Base-by-base conservation (phyloP, 1,140 invertebrate species). In the Macrobrachium rosenbergii region DNA sequence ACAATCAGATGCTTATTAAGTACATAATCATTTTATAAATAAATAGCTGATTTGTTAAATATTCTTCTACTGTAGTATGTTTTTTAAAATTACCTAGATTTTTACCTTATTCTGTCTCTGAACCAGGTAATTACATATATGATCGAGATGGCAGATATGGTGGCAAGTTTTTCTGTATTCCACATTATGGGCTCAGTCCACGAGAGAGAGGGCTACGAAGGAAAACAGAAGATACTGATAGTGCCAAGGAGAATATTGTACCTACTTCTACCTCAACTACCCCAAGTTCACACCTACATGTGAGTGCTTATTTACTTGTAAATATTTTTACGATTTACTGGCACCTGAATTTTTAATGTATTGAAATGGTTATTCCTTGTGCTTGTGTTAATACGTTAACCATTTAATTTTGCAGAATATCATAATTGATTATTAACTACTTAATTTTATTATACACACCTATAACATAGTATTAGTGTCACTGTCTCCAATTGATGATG, bases 131-230 rank as follows among this genome's bases (percentile, higher is more conserved):
- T 90, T 96, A 96, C 89, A 94, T 94, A 59, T 96, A 95, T 91
- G 96, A 96, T 92, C 93, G 95, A 23, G 95, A 96, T 82, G 94
- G 94, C 82, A 94, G 94, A 58, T 94, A 94, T 90, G 95, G 95
- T 19, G 93, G 94, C 37, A 93, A 94, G 80, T 97, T 97, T 91
- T 97, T 96, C 91, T 97, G 96, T 91, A 94, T 95, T 37, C 95
- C 96, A 90, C 96, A 97, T 91, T 96, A 91, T 81, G 89, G 91
- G 43, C 90, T 92, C 82, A 89, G 89, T 62, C 88, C 90, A 64
- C 90, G 78, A 14, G 43, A 52, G 12, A 67, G 79, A 52, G 85
- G 67, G 11, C 21, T 87, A 16, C 58, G 85, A 2, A 52, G 67
- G 12, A 69, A 77, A 21, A 58, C 17, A 37, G 85, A 87, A 59